phyloP scores from a whole-genome alignment of 1,140 invertebrate genomes.

The Drosophila nikananu region DNA sequence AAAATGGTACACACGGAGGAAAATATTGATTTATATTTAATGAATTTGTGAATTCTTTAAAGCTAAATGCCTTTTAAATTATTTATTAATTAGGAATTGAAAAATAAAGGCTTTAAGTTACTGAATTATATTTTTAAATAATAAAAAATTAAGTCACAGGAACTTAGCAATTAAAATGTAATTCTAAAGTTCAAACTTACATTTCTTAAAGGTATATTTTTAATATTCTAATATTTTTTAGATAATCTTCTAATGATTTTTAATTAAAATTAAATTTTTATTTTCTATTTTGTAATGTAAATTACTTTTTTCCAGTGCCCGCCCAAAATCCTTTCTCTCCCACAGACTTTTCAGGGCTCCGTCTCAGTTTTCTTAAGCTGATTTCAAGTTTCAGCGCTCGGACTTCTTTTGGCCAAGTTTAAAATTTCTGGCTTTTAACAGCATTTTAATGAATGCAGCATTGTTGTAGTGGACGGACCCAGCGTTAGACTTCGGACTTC shows the following conservation, averaged over 20 bases:
- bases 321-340: slow-evolving; percentile 53
- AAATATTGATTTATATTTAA: background rate
- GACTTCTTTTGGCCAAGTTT: slow-evolving; percentile 40
- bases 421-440: slow-evolving; percentile 51
- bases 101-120: too few relatives aligned
- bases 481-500: slow-evolving; percentile 37
- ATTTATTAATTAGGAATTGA: too few relatives aligned
- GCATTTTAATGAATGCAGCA: slow-evolving; percentile 69
- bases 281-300: background rate
- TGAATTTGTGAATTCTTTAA: too few relatives aligned
- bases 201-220: too few relatives aligned
- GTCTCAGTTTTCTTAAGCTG: slow-evolving; percentile 73
- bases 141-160: too few relatives aligned
- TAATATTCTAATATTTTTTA: too few relatives aligned
- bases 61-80: too few relatives aligned
- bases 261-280: background rate
- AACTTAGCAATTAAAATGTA: too few relatives aligned
- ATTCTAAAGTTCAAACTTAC: too few relatives aligned
- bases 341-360: slow-evolving; percentile 26
- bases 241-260: background rate
- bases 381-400: slow-evolving; percentile 61
- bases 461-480: slow-evolving; percentile 53
- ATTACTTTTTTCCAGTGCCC: slow-evolving; percentile 26
- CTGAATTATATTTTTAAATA: too few relatives aligned
- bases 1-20: slow-evolving; percentile 18